Evolutionary conservation across 2,113 vertebrate species (phyloP), one percentile per base, ranked within the genome.

Genomic region (Syngnathoides biaculeatus): DNA sequence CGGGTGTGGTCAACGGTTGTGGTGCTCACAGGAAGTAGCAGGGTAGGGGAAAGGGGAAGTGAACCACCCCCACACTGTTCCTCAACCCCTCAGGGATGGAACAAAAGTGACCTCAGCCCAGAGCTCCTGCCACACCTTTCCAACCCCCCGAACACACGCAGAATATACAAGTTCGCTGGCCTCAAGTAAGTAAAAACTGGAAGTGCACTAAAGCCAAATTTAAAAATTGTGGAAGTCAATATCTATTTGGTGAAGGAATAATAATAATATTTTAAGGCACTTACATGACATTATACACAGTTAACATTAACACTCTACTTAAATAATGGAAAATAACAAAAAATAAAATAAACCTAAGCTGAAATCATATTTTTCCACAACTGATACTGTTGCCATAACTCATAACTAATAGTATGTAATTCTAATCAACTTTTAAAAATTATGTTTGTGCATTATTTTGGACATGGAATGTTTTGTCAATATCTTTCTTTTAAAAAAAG

Each of bases 31-130:
- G 89, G 89, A 91, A 91, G 81, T 84, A 43, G 65, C 59, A 74
- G 86, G 81, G 84, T 77, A 86, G 68, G 55, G 83, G 87, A 89
- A 90, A 90, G 83, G 84, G 90, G 90, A 90, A 91, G 86, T 89
- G 81, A 87, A 77, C 87, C 89, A 72, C 88, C 87, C 90, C 83
- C 87, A 73, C 86, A 69, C 77, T 83, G 85, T 80, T 87, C 76
- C 35, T 52, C 30, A 10, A 78, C 67, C 85, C 75, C 79, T 81
- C 67, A 14, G 75, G 73, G 68, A 74, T 74, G 77, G 75, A 87
- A 79, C 80, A 53, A 78, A 35, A 80, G 79, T 86, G 83, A 88
- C 88, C 87, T 82, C 78, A 76, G 69, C 56, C 65, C 67, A 53
- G 63, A 76, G 66, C 59, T 67, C 67, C 53, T 65, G 79, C 77